These are phyloP conservation scores for Aix galericulata DNA, from an alignment of 2,113 vertebrate species.

Conservation along the genomic window DNA sequence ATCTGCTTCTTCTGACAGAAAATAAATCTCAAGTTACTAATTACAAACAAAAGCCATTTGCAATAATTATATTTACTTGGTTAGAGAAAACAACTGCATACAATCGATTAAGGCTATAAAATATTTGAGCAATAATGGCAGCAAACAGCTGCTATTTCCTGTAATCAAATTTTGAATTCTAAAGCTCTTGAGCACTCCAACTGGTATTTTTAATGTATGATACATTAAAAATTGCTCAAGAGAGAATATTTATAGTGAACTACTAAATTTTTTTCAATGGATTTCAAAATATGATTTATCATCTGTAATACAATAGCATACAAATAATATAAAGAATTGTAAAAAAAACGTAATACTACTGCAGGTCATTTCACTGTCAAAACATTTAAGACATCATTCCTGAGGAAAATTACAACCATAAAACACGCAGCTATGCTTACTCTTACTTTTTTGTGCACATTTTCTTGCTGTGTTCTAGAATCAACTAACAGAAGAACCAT, in stretches of 20 bases:
- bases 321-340: not conserved
- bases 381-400: not conserved
- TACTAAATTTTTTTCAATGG: not conserved
- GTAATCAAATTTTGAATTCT: not conserved
- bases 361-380: not conserved
- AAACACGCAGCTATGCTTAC: not conserved
- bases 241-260: not conserved
- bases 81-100: not conserved
- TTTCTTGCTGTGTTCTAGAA: not conserved
- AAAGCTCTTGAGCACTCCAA: not conserved
- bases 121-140: not conserved
- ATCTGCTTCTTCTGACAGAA: not conserved
- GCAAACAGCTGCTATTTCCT: accelerated
- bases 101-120: not conserved
- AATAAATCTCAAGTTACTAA: not conserved
- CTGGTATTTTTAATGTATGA: not conserved
- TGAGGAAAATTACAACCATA: not conserved
- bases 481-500: not conserved
- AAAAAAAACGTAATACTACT: not conserved
- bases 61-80: not conserved
- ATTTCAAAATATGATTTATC: not conserved
- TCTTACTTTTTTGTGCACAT: not conserved
- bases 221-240: not conserved
- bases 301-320: not conserved
- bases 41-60: not conserved